phyloP scores from a whole-genome alignment of 2,113 vertebrate species.

The Carollia perspicillata region DNA sequence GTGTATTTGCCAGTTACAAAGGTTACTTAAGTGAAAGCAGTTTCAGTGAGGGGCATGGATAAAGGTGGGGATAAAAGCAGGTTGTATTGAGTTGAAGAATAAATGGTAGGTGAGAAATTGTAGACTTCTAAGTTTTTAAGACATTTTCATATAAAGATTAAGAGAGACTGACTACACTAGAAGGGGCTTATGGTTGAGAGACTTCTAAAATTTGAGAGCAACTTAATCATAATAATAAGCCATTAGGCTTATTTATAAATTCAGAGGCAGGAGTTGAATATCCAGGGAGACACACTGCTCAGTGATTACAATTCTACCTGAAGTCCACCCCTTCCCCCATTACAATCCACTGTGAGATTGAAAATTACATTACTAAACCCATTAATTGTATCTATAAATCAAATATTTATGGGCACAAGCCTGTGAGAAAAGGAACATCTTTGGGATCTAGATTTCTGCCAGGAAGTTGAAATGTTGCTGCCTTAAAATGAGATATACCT shows the following conservation, averaged over 20 bases:
- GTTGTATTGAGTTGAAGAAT: background rate
- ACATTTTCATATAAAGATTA: background rate
- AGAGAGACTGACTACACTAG: background rate
- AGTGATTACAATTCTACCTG: background rate
- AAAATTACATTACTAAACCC: slow-evolving; percentile 31
- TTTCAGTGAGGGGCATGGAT: background rate
- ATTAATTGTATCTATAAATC: slow-evolving; percentile 22
- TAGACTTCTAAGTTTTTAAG: background rate
- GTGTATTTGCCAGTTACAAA: background rate
- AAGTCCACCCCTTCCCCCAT: background rate
- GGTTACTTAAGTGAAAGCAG: background rate
- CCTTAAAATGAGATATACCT: slow-evolving; percentile 50
- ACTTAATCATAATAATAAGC: background rate
- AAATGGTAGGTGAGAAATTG: background rate
- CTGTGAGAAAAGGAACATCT: slow-evolving; percentile 31
- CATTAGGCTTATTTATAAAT: background rate
- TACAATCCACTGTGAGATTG: background rate
- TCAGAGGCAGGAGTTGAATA: background rate
- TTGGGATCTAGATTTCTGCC: slow-evolving; percentile 29
- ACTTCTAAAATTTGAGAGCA: background rate
- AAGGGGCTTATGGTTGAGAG: background rate
- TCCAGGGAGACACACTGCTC: background rate
- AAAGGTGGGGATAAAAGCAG: background rate
- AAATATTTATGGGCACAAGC: slow-evolving; percentile 3
- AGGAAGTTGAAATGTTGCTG: slow-evolving; percentile 51